Base-by-base conservation (phyloP, 2,888 invertebrate species). In the Malthinus flaveolus region DNA sequence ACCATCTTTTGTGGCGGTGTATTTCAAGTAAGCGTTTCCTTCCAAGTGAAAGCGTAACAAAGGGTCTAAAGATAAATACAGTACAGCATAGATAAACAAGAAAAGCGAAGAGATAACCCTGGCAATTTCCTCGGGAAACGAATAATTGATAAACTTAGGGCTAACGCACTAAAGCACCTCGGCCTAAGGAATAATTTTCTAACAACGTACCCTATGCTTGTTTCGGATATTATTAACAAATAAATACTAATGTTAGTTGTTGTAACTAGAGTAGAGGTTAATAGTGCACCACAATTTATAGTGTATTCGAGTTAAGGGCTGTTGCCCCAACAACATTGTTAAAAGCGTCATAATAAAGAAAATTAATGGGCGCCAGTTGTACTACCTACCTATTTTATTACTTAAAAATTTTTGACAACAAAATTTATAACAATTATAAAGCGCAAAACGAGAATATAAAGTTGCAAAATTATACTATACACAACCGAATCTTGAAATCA, bases 81-180 rank as follows among this genome's bases (percentile, higher is more conserved):
- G 67, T 71, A 50, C 59, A 66, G 69, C 65, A 67, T 72, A 73
- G 71, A 71, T 74, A 72, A 72, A 73, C 71, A 71, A 66, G 70
- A 66, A 70, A 67, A 65, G 71, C 69, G 70, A 64, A 68, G 64
- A 71, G 70, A 69, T 74, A 73, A 71, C 71, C 71, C 68, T 53
- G 60, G 70, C 69, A 72, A 72, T 73, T 72, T 72, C 70, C 65
- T 67, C 65, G 67, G 63, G 71, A 68, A 67, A 67, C 66, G 72
- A 72, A 72, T 73, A 72, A 73, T 71, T 73, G 73, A 73, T 72
- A 71, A 71, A 65, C 54, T 56, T 47, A 34, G 49, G 32, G 31
- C 34, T 49, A 50, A 49, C 31, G 63, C 42, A 53, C 56, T 52
- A 59, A 33, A 49, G 59, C 42, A 49, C 32, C 35, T 46, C 36